A percentile compares a stretch with the other conserved stretches of the same genome.
phyloP scores from a whole-genome alignment of 2,797 vertebrate genomes.

The Petrocephalus sullivani region DNA sequence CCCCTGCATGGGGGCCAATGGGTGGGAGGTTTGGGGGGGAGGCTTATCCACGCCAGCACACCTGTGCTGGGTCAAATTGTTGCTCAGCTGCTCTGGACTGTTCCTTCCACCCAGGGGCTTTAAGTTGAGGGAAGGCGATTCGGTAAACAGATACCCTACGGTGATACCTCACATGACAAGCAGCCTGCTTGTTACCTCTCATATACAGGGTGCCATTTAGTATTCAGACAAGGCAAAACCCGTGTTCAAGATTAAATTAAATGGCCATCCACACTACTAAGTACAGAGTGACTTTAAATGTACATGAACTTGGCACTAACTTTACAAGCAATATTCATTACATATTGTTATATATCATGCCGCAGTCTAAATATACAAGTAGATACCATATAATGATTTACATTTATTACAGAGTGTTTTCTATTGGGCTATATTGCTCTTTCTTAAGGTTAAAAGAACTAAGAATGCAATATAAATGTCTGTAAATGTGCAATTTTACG shows the following conservation, averaged over 20 bases:
- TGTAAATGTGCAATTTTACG: neutral
- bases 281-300: neutral
- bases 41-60: neutral
- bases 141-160: neutral
- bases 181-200: neutral
- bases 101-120: neutral
- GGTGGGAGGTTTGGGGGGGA: neutral
- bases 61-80: constrained; percentile 3
- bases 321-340: neutral
- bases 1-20: neutral
- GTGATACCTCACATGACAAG: neutral
- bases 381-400: too few relatives aligned
- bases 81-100: neutral
- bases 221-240: neutral
- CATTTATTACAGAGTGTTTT: too few relatives aligned
- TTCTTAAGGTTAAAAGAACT: neutral
- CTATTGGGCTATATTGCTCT: neutral
- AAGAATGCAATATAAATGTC: neutral
- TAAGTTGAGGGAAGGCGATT: neutral
- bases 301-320: neutral
- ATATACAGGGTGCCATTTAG: neutral
- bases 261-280: neutral
- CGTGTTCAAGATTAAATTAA: neutral
- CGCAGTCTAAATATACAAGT: neutral
- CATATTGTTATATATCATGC: neutral